Percentiles rank a stretch among this genome's conserved stretches.
phyloP scores from a whole-genome alignment of 2,888 invertebrate species.

The Hylaea fasciaria region DNA sequence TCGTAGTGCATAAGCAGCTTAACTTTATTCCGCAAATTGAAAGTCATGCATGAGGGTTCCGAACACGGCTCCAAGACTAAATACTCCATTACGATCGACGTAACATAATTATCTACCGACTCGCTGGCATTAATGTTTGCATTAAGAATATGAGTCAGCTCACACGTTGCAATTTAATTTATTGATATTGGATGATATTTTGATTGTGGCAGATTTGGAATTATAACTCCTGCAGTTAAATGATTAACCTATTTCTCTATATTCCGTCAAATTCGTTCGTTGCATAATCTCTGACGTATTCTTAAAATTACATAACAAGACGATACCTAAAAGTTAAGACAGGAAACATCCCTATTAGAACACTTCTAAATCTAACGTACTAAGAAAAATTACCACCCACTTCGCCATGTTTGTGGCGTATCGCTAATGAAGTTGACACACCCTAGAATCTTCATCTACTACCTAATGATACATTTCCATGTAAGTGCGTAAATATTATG shows the following conservation, averaged over 20 bases:
- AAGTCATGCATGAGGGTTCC: conserved; percentile 66
- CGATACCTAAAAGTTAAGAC: too few species aligned
- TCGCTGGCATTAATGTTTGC: conserved; percentile 28
- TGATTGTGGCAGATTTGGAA: not conserved
- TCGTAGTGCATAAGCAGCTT: conserved; percentile 24
- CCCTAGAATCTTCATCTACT: too few species aligned
- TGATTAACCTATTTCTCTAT: not conserved
- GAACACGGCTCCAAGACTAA: conserved; percentile 52
- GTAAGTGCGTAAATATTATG: too few species aligned
- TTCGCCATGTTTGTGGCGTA: too few species aligned
- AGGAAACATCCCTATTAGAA: too few species aligned
- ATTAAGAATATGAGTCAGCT: conserved; percentile 24
- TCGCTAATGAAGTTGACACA: too few species aligned
- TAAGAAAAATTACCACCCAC: too few species aligned
- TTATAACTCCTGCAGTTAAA: not conserved
- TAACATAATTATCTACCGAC: conserved; percentile 30
- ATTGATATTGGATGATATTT: not conserved
- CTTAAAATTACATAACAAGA: too few species aligned
- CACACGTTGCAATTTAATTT: conserved; percentile 12
- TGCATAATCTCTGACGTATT: too few species aligned
- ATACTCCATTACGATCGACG: conserved; percentile 30
- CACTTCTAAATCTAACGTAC: too few species aligned
- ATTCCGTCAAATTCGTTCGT: too few species aligned
- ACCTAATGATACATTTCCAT: too few species aligned
- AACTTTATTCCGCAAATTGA: conserved; percentile 66